Evolutionary conservation across 2,888 invertebrate genomes (phyloP), one percentile per base, ranked within the genome.

Genomic region (Lutraria lutraria): DNA sequence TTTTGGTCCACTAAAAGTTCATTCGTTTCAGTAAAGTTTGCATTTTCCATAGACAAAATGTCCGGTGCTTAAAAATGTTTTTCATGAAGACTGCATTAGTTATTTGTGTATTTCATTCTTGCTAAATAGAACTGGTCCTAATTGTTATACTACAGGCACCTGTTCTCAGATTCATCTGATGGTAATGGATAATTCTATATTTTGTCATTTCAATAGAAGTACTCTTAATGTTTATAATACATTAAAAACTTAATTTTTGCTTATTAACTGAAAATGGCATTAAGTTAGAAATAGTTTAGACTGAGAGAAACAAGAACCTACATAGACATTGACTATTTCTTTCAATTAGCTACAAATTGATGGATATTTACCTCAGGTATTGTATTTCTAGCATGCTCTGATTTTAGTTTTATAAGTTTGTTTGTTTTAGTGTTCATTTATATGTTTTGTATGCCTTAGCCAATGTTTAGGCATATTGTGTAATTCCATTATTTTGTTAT

Each of bases 281-380:
- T 25, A n/a, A n/a, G n/a, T 68, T 6, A 8, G n/a, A 60, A 60
- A 60, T 60, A 60, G 72, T 72, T 76, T 8, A 10, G 16, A 76
- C 4, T 31, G 31, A 34, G 34, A 34, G 31, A 76, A 76, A 76
- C 34, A 76, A 76, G 19, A 16, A 0, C 34, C 76, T 76, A 76
- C 76, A 76, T 76, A 34, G 76, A 76, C 29, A 31, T 76, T 76
- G 76, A 76, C 0, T 76, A 76, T 76, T 76, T 76, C 76, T 76
- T 81, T 84, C 63, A 80, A 88, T 81, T 86, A 92, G 92, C 92
- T 92, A 68, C 92, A 92, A 90, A 92, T 92, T 86, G 92, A 91
- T 87, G 92, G 92, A 92, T 92, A 91, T 91, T 86, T 90, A 63
- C 91, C 92, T n/a, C 92, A 92, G 92, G 92, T 92, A 92, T 81